phyloP scores from a whole-genome alignment of 2,797 vertebrate genomes.

The Sylvilagus floridanus region DNA sequence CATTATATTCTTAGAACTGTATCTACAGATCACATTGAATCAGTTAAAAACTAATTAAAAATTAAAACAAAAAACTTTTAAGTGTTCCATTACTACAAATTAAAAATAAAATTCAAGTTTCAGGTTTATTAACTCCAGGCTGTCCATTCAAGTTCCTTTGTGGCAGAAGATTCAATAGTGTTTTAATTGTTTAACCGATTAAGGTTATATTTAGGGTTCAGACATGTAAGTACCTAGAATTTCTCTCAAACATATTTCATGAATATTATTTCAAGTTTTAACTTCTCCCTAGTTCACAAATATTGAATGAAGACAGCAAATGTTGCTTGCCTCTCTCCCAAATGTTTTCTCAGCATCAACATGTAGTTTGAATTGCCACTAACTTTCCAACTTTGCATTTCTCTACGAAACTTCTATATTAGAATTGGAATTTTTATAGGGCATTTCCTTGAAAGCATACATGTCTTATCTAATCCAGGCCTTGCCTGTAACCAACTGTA shows the following conservation, averaged over 20 bases:
- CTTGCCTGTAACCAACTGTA: neutral
- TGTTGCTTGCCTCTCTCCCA: neutral
- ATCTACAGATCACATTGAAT: too few relatives aligned
- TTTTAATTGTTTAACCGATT: neutral
- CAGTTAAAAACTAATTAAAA: too few relatives aligned
- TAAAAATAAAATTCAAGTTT: slow-evolving; percentile 5
- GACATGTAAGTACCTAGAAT: neutral
- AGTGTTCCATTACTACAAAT: neutral
- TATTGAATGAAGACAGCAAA: neutral
- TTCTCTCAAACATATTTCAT: neutral
- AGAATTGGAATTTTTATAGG: neutral
- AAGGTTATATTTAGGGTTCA: neutral
- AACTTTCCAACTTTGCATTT: neutral
- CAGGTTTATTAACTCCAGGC: neutral
- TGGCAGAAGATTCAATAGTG: neutral
- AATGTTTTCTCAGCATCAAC: neutral
- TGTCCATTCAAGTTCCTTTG: neutral
- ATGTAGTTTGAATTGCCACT: neutral
- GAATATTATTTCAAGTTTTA: neutral
- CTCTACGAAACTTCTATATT: neutral
- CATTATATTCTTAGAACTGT: too few relatives aligned
- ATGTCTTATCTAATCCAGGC: neutral
- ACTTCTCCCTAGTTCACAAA: slow-evolving; percentile 24
- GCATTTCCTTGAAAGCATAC: neutral
- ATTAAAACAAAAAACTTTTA: too few relatives aligned